These are phyloP conservation scores for Poeciliopsis occidentalis DNA, from an alignment of 2,113 vertebrate species.

Conservation along the genomic window DNA sequence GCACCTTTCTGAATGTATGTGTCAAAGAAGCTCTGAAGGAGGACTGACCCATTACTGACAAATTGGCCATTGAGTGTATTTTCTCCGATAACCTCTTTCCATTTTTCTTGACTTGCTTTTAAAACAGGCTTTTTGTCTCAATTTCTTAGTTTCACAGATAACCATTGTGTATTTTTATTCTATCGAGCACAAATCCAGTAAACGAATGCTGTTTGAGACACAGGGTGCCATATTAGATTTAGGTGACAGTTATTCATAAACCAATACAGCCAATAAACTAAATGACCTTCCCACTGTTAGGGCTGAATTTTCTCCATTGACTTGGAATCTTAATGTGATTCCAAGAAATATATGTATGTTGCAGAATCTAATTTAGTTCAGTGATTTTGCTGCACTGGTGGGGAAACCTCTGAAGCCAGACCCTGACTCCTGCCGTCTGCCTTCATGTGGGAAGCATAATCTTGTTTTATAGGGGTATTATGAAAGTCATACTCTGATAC, in stretches of 20 bases:
- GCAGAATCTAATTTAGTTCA: constrained; percentile 65
- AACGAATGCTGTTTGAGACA: constrained; percentile 32
- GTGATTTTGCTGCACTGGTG: constrained; percentile 64
- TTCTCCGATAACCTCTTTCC: constrained; percentile 21
- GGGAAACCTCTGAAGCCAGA: constrained; percentile 45
- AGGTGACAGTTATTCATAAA: constrained; percentile 66
- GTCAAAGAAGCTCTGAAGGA: too few relatives aligned
- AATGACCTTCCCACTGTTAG: constrained; percentile 65
- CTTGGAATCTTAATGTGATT: constrained; percentile 73
- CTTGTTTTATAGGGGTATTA: constrained; percentile 52
- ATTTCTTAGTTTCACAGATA: constrained; percentile 14
- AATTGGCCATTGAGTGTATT: constrained; percentile 12
- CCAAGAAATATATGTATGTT: constrained; percentile 67
- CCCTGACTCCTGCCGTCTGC: constrained; percentile 32
- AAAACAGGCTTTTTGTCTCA: constrained; percentile 34
- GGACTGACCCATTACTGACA: too few relatives aligned
- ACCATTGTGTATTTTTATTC: constrained; percentile 41
- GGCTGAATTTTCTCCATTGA: constrained; percentile 58
- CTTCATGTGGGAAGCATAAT: constrained; percentile 64
- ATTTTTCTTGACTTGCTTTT: constrained; percentile 47
- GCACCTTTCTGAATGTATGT: too few relatives aligned
- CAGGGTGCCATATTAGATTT: constrained; percentile 66
- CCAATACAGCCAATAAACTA: constrained; percentile 71
- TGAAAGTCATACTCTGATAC: constrained; percentile 50
- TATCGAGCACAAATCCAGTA: constrained; percentile 9